Evolutionary conservation across 53 echinoderm and acorn worm genomes (phyloP).

Genomic region (Hippasteria phrygiana): DNA sequence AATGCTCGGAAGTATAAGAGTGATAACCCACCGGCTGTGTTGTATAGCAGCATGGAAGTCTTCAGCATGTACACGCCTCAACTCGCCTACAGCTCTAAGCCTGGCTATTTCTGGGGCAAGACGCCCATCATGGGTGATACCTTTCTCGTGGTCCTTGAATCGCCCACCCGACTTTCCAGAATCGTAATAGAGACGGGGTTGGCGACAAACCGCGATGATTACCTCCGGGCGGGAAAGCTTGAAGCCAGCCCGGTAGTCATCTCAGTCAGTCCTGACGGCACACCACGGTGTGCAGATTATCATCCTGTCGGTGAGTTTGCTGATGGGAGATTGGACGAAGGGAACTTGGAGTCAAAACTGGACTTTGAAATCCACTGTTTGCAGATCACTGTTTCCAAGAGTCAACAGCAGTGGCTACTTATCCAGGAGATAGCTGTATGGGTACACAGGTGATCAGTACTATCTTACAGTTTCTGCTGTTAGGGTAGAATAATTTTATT

Average conservation of each 20-base stretch:
- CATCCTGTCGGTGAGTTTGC: constrained; percentile 70
- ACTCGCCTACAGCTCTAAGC: constrained; percentile 82
- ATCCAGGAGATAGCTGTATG: constrained; percentile 91
- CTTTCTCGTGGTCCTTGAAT: constrained; percentile 78
- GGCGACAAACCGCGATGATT: constrained; percentile 77
- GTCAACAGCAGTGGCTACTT: constrained; percentile 82
- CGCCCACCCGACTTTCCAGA: constrained; percentile 68
- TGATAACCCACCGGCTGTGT: constrained; percentile 85
- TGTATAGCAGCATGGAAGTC: constrained; percentile 85
- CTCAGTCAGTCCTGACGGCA: neutral
- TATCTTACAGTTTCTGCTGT: neutral
- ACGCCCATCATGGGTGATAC: constrained; percentile 70
- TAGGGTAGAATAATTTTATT: too few species aligned
- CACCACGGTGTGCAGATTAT: constrained; percentile 77
- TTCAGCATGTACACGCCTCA: constrained; percentile 89
- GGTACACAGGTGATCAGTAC: constrained; percentile 38
- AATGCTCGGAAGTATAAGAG: constrained; percentile 62
- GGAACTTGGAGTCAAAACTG: constrained; percentile 55
- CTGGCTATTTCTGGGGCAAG: constrained; percentile 93
- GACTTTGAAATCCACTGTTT: constrained; percentile 70
- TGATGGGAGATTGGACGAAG: constrained; percentile 71
- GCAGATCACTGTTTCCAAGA: constrained; percentile 70
- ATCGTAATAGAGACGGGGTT: constrained; percentile 82
- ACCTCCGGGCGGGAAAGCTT: constrained; percentile 69
- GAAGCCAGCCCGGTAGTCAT: constrained; percentile 66